Base-by-base conservation (phyloP, 2,797 vertebrate species). In the Rhyacichthys aspro region DNA sequence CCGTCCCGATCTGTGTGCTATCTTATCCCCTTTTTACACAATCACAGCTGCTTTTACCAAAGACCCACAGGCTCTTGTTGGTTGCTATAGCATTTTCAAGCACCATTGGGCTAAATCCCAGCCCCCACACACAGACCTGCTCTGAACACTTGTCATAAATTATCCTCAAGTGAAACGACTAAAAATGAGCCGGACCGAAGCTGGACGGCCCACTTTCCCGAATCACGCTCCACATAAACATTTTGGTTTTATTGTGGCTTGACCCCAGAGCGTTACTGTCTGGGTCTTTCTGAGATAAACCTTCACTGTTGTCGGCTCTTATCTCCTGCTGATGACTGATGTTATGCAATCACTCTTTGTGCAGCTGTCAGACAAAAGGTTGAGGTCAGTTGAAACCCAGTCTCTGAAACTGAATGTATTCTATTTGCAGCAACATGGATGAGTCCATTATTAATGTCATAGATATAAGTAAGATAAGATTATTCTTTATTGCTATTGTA, bases 21-120 rank as follows among this genome's bases (percentile, higher is more conserved):
- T 78, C 74, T 77, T 72, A 72, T 82, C 76, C 76, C 52, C 50
- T 11, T 61, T 37, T 70, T 80, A 79, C 74, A 83, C 85, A 74
- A 76, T 72, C 79, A 63, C 63, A 82, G 77, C 80, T 73, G 85
- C 85, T 88, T 89, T 90, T 86, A 88, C 88, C 83, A 85, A 84
- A 87, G 86, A 81, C 85, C 85, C 87, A 85, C 83, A 84, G 76
- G 72, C 86, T 87, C 87, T 87, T 85, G 83, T 89, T 92, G 95
- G 96, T 97, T 97, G 95, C 96, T 97, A 98, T 96, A 97, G 96
- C 94, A 94, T 96, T 96, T 94, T 98, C 94, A 95, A 96, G 95
- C 93, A 97, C 94, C 94, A 87, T 88, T 89, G 84, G 87, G 76
- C 79, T 73, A 63, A 84, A 78, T 88, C 88, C 90, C 89, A 82